Evolutionary conservation across 2,113 vertebrate genomes (phyloP).

Genomic region (Prunella himalayana): DNA sequence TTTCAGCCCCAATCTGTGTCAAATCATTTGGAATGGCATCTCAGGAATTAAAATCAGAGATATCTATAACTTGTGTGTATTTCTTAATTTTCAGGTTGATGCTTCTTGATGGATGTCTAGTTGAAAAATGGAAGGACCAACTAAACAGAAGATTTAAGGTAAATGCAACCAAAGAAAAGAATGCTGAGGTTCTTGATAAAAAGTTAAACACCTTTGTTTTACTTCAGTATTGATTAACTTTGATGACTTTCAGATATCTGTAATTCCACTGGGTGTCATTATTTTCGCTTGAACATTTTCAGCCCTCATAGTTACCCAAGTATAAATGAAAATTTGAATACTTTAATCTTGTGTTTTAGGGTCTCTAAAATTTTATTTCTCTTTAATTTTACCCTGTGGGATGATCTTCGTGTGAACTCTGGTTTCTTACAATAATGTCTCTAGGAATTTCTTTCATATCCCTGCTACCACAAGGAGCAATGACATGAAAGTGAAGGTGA

Average conservation of each 20-base stretch:
- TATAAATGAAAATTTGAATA: neutral
- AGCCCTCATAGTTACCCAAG: neutral
- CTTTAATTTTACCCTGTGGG: neutral
- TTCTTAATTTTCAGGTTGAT: conserved; percentile 72
- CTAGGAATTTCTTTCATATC: neutral
- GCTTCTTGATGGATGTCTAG: conserved; percentile 82
- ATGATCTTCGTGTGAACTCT: neutral
- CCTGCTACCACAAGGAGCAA: neutral
- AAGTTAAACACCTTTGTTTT: neutral
- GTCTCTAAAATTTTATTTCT: neutral
- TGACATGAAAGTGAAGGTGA: neutral
- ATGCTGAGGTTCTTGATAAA: neutral
- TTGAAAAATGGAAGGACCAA: conserved; percentile 82
- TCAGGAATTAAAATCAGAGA: neutral
- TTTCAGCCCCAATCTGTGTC: neutral
- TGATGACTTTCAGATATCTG: neutral
- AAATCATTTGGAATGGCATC: neutral
- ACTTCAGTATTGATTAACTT: neutral
- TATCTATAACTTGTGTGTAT: neutral
- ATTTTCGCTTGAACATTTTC: neutral
- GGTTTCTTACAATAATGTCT: neutral
- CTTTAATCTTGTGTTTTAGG: neutral
- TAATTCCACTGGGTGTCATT: neutral
- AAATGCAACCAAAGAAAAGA: conserved; percentile 13
- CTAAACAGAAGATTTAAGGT: conserved; percentile 79